Base-by-base conservation (phyloP, 2,113 vertebrate species). In the Ictidomys tridecemlineatus region DNA sequence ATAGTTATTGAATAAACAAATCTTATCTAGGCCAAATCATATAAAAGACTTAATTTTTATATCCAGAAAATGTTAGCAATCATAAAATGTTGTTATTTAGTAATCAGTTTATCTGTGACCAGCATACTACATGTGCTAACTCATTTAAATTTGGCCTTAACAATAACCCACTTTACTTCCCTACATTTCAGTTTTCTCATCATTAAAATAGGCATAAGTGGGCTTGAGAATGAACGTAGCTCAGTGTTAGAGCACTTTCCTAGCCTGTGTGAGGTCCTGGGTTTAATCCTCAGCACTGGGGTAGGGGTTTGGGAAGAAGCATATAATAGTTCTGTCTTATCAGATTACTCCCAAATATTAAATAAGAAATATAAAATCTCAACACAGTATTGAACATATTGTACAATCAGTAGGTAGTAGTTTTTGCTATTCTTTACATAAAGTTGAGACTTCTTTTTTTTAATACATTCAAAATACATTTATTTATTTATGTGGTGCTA, bases 121-220 rank as follows among this genome's bases (percentile, higher is more conserved):
- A 56, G 63, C 61, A 83, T 20, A 67, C 30, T 69, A 76, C 39
- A 95, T 28, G 39, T 22, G 1, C 83, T 76, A 79, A 63, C 4
- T 86, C 85, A 76, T 45, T 92, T 90, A 85, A 92, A 70, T 85
- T 58, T 96, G 77, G 20, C 65, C 42, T 84, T 92, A 93, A 88
- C 28, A 92, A 86, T 37, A 92, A 79, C 8, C 34, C 65, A 53
- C 39, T 94, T 87, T 48, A 42, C 24, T 56, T 92, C 53, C 63
- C 42, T 90, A 65, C 30, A 87, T 18, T 86, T 90, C 32, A 42
- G 67, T 72, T 93, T 95, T 83, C 45, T 93, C 67, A 61, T 51
- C 8, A 77, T 45, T 82, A 93, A 95, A 95, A 96, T 69, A 79
- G 12, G 18, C 61, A 34, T 69, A 69, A 34, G 45, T 45, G 32